phyloP scores from a whole-genome alignment of 2,888 invertebrate species.

The Panzeria rudis region DNA sequence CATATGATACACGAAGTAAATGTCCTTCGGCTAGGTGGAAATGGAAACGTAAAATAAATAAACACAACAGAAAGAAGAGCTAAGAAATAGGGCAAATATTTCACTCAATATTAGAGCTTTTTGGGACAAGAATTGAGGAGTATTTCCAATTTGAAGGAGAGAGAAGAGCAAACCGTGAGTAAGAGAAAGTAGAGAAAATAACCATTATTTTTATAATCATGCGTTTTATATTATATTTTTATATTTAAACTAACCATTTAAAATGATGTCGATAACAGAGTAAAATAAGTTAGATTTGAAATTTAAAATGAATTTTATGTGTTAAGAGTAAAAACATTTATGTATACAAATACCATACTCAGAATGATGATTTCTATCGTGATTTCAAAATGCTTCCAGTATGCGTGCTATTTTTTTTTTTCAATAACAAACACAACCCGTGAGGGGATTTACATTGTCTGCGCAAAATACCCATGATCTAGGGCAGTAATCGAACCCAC shows the following conservation, averaged over 20 bases:
- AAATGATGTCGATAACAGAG: constrained; percentile 4
- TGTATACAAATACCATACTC: too few species aligned
- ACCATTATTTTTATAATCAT: constrained; percentile 40
- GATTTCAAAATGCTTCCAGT: too few species aligned
- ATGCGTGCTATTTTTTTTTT: too few species aligned
- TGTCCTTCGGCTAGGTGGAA: constrained; percentile 67
- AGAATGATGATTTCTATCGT: too few species aligned
- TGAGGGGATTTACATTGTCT: too few species aligned
- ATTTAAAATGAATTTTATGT: neutral
- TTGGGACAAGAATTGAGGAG: constrained; percentile 66
- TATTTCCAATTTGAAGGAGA: neutral
- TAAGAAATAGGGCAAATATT: constrained; percentile 51
- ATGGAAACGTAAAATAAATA: constrained; percentile 4
- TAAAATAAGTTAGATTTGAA: constrained; percentile 5
- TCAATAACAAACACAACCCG: too few species aligned
- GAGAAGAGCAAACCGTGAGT: too few species aligned
- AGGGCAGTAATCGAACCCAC: too few species aligned
- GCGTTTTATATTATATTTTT: neutral
- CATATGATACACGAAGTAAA: constrained; percentile 65
- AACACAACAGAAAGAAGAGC: constrained; percentile 18
- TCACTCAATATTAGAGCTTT: constrained; percentile 66
- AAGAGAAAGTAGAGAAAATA: neutral
- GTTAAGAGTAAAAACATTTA: too few species aligned
- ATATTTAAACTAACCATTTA: neutral
- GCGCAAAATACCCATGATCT: too few species aligned